Evolutionary conservation across 1,140 invertebrate species (phyloP), one percentile per base, ranked within the genome.

Genomic region (Drosophila suzukii): DNA sequence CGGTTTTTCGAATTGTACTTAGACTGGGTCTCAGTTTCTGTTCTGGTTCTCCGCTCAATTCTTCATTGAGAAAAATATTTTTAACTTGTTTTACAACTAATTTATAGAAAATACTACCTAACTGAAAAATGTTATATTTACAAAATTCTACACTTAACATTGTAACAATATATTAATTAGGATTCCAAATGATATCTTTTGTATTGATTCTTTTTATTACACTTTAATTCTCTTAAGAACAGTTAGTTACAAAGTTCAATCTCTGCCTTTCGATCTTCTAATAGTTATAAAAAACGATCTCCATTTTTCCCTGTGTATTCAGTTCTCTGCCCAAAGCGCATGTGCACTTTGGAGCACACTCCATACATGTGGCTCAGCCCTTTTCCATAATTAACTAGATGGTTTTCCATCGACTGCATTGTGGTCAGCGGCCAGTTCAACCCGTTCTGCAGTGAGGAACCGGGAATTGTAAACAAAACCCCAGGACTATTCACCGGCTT

Each of bases 301-400:
- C 1, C 8, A n/a, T 58, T 59, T 62, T 17, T 43, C 27, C 4
- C 54, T 43, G 60, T 62, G 60, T 62, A 41, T 15, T n/a, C 6
- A 65, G 36, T 55, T 36, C 54, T 60, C 24, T 39, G 17, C 2
- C 41, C 43, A 71, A 46, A 74, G 81, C 81, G 78, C 78, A 70
- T 85, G 82, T 74, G 81, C 81, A 77, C 73, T 72, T 88, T 61
- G 78, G 78, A 78, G 71, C 79, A 78, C 63, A 71, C 66, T 70
- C 43, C 61, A 43, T 55, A 46, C 49, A 55, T 70, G 65, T 44
- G 59, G 43, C 44, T 65, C 62, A 32, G 38, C 60, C 60, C 81
- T 54, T 88, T 86, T 88, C 55, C 79, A 83, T 88, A 86, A 86
- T 86, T 86, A 86, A 86, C 83, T 88, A 79, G 84, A 88, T 86